Conservation (phyloP, 2,797 vertebrate species). For the Gobionotothen gibberifrons region DNA sequence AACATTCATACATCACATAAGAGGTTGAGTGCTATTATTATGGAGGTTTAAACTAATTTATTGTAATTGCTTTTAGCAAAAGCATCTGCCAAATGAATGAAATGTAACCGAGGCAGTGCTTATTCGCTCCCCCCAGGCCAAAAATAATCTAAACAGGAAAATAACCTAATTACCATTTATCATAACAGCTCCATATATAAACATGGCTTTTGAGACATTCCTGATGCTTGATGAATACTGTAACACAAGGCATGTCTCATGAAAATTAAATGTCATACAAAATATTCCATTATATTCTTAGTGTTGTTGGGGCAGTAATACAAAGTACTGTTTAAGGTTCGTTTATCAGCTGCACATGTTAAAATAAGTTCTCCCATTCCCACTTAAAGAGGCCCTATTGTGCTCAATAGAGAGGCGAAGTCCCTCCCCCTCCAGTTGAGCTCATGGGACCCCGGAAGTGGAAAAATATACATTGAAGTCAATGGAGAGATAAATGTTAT, state of each 20-base stretch:
- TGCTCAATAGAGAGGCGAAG: no score
- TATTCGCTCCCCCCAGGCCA: not conserved
- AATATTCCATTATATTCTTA: not conserved
- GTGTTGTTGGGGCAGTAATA: not conserved
- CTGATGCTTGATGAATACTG: not conserved
- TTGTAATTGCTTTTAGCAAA: not conserved
- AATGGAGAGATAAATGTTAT: no score
- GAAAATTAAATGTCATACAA: not conserved
- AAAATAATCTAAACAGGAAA: conserved; percentile 1
- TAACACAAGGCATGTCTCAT: not conserved
- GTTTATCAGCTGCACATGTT: not conserved
- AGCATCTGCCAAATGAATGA: conserved; percentile 1
- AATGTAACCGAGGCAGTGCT: conserved; percentile 1
- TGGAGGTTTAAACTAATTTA: not conserved
- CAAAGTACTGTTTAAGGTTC: not conserved
- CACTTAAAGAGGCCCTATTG: not conserved
- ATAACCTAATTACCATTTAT: not conserved
- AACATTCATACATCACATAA: not conserved
- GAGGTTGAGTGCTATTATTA: not conserved
- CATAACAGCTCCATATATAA: not conserved
- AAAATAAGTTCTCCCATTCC: not conserved
- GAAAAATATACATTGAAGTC: no score
- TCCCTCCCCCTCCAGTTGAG: no score
- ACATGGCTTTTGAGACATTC: not conserved
- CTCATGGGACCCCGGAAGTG: no score